Evolutionary conservation across 2,113 vertebrate species (phyloP).

Genomic region (Campylomormyrus tamandua): DNA sequence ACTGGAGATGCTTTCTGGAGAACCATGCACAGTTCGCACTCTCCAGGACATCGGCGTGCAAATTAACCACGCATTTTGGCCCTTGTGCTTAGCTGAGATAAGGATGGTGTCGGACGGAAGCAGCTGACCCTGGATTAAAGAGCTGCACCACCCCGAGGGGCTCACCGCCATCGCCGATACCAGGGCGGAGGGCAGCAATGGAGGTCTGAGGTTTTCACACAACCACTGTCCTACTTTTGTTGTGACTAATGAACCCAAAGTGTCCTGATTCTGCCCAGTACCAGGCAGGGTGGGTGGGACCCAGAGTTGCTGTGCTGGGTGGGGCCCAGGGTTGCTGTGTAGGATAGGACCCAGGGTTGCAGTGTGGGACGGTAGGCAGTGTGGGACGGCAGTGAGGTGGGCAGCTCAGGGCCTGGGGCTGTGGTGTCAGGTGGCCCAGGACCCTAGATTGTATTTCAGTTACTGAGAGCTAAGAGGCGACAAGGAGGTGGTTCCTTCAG

Average conservation of each 20-base stretch:
- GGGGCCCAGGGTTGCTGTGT: background rate
- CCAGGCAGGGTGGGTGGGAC: background rate
- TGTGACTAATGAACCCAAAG: constrained; percentile 59
- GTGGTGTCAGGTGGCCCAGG: background rate
- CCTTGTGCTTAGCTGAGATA: background rate
- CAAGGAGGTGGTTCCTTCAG: background rate
- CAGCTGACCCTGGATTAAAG: background rate
- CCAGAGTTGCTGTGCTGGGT: too few relatives aligned
- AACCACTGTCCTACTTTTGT: constrained; percentile 61
- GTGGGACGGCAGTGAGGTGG: too few relatives aligned
- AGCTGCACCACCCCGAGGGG: background rate
- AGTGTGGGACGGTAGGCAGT: background rate
- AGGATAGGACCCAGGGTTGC: background rate
- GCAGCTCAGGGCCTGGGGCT: too few relatives aligned
- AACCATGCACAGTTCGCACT: constrained; percentile 36
- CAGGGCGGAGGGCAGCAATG: background rate
- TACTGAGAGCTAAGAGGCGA: background rate
- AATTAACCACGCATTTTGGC: background rate
- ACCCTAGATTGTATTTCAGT: background rate
- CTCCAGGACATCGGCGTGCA: background rate
- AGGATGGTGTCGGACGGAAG: background rate
- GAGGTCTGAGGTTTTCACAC: constrained; percentile 27
- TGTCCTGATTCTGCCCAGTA: constrained; percentile 57
- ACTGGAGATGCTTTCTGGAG: constrained; percentile 52
- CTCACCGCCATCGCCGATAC: background rate